phyloP scores from a whole-genome alignment of 37 sponge, comb jelly and placozoan species.

The Halichondria panicea region DNA sequence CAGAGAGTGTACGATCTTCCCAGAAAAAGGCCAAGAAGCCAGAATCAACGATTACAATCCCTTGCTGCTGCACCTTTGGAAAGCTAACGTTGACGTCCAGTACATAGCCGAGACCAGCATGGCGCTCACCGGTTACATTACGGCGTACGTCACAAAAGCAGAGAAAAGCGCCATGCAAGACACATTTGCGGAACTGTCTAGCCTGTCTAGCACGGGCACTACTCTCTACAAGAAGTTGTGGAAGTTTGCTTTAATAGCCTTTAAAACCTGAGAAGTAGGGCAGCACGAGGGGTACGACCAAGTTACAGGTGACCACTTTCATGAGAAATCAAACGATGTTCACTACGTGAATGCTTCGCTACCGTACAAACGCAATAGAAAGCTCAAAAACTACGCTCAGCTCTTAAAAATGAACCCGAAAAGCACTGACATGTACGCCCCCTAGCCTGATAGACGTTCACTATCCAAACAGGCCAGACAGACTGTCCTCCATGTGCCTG shows the following conservation, averaged over 20 bases:
- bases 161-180: constrained; percentile 63
- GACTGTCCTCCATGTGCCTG: constrained; percentile 47
- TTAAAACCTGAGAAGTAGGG: constrained; percentile 43
- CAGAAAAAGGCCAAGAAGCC: constrained; percentile 10
- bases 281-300: constrained; percentile 56
- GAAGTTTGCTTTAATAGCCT: constrained; percentile 33
- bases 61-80: constrained; percentile 48
- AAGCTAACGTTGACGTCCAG: constrained; percentile 60
- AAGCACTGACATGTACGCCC: constrained; percentile 26
- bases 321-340: constrained; percentile 43
- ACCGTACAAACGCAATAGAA: constrained; percentile 41
- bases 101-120: constrained; percentile 47
- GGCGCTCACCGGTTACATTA: constrained; percentile 54
- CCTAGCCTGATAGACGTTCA: too few relatives aligned
- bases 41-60: constrained; percentile 70
- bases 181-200: constrained; percentile 49
- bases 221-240: constrained; percentile 30
- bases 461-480: constrained; percentile 29
- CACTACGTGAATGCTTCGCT: constrained; percentile 39
- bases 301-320: constrained; percentile 49
- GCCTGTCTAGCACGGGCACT: constrained; percentile 1
- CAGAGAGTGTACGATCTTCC: constrained; percentile 39
- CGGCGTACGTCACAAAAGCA: constrained; percentile 64
- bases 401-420: constrained; percentile 38
- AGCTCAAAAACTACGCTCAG: constrained; percentile 19